Evolutionary conservation across 2,113 vertebrate genomes (phyloP).

Genomic region (Oostethus manadensis): DNA sequence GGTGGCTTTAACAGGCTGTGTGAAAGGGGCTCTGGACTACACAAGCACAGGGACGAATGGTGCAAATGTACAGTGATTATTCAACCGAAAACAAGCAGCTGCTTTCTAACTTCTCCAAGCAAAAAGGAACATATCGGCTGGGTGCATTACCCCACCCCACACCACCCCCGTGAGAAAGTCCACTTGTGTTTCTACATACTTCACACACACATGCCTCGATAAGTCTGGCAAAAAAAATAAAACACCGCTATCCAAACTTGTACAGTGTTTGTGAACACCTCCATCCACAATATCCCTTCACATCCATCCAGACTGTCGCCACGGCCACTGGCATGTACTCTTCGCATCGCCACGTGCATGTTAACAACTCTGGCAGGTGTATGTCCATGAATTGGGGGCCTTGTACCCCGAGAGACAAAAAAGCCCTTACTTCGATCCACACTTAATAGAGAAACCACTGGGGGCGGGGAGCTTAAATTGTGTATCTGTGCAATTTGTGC

Average conservation of each 20-base stretch:
- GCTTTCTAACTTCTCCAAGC: constrained; percentile 71
- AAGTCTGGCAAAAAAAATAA: constrained; percentile 65
- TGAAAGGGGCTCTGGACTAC: no score
- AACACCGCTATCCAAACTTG: constrained; percentile 61
- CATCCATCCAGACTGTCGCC: constrained; percentile 27
- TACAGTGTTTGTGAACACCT: constrained; percentile 34
- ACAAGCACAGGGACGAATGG: constrained; percentile 46
- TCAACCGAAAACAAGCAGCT: constrained; percentile 65
- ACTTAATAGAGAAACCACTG: constrained; percentile 38
- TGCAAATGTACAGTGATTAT: neutral
- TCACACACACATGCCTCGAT: constrained; percentile 51
- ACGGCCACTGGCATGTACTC: constrained; percentile 10
- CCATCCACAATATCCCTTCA: constrained; percentile 21
- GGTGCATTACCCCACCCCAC: no score
- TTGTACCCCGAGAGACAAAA: constrained; percentile 68
- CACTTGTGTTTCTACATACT: constrained; percentile 55
- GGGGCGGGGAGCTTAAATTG: neutral
- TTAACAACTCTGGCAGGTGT: constrained; percentile 70
- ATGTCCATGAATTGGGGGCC: constrained; percentile 67
- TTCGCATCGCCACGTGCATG: constrained; percentile 50
- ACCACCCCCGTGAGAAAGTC: constrained; percentile 48
- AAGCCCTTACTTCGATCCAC: constrained; percentile 59
- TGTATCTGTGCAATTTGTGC: no score
- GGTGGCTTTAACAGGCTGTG: no score
- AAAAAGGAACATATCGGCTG: constrained; percentile 9